Evolutionary conservation across 1,140 invertebrate genomes (phyloP), one percentile per base, ranked within the genome.

Genomic region (Parasteatoda tepidariorum): DNA sequence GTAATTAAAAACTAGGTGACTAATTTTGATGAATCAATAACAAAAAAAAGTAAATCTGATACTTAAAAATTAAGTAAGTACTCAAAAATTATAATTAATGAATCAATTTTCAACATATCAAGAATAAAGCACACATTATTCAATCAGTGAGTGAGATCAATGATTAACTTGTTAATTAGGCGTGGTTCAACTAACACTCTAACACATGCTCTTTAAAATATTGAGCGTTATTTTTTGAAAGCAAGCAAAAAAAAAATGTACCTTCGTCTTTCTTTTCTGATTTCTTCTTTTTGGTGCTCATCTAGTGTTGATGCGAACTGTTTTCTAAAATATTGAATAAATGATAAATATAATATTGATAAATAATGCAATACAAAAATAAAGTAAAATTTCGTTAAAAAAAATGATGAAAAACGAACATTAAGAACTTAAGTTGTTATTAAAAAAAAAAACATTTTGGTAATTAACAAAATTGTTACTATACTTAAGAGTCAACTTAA

Each of bases 241-340:
- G n/a, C 57, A 55, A 55, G 15, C 7, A 61, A 9, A 13, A n/a
- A n/a, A 26, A 67, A 61, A 70, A 4, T 18, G 22, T 79, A 84
- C 83, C 83, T 92, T 24, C 97, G 90, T 87, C 98, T 98, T 88
- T 99, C 98, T 67, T 96, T 92, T 87, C 98, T 97, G 94, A 97
- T 97, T 88, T 98, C 96, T 89, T 98, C 96, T 87, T 97, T 97
- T 82, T 96, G 94, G 9, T 95, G 93, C 84, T 97, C 96, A 86
- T 97, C 96, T 83, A 96, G 89, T 0, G 95, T 95, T 0, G 87
- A 86, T n/a, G 96, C 95, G 88, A 97, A 97, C 87, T 97, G 95
- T 85, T 94, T 92, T 22, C 81, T 86, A 30, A 30, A 54, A 48
- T 0, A 57, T 5, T n/a, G 48, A 31, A 54, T 24, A 55, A 33